These are phyloP conservation scores for Caretta caretta DNA, from an alignment of 2,113 vertebrate genomes.

Conservation along the genomic window DNA sequence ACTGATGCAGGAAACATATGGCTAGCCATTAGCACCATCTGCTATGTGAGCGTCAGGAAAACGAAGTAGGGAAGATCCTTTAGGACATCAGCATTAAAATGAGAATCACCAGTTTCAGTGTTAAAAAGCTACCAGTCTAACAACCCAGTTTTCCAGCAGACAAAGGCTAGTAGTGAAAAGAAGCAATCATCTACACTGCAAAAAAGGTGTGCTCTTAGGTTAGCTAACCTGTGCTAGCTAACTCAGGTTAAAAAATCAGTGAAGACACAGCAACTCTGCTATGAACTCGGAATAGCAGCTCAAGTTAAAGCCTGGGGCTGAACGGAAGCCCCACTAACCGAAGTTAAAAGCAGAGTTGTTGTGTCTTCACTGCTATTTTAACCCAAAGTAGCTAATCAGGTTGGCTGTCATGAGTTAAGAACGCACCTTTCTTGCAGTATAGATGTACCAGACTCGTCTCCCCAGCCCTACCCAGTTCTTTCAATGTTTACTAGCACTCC, in stretches of 20 bases:
- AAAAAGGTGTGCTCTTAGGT: too few species aligned
- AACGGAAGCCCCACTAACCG: not conserved
- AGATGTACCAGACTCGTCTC: not conserved
- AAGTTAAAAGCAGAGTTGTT: too few species aligned
- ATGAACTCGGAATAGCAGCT: not conserved
- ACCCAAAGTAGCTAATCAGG: not conserved
- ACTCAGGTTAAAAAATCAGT: not conserved
- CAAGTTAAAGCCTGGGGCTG: not conserved
- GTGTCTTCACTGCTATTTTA: not conserved
- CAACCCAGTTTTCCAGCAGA: not conserved
- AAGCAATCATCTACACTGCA: not conserved
- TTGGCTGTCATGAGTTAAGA: not conserved
- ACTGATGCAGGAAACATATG: not conserved
- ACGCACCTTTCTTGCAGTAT: not conserved
- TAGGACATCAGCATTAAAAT: conserved; percentile 2
- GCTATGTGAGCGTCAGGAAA: not conserved
- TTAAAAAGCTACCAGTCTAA: not conserved
- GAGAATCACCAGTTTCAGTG: not conserved
- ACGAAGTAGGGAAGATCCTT: not conserved
- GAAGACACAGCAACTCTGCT: not conserved
- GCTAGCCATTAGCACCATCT: not conserved
- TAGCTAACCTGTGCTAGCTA: not conserved
- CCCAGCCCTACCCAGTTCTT: not conserved
- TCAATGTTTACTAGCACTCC: not conserved
- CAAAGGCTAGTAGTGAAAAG: not conserved